A percentile compares a stretch with the other conserved stretches of the same genome.
Conservation (phyloP, 2,113 vertebrate genomes). For the Cricetomys ansorgei region DNA sequence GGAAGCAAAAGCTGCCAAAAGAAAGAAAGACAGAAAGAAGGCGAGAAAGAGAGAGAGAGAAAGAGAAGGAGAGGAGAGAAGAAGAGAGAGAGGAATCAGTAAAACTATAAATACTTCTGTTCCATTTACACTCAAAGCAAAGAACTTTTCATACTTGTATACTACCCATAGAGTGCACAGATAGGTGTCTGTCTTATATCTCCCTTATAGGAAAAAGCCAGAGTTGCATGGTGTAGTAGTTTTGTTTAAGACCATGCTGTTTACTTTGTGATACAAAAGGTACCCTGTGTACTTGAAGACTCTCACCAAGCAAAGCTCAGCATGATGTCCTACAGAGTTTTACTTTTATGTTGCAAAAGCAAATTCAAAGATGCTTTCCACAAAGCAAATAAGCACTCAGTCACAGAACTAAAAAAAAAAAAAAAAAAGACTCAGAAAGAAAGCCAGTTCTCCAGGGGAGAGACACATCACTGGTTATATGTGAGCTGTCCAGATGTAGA, state of each 20-base stretch:
- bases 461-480: not conserved
- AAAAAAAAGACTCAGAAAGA: constrained; percentile 36
- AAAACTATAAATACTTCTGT: not conserved
- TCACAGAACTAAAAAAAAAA: not conserved
- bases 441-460: constrained; percentile 36
- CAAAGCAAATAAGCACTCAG: constrained; percentile 38
- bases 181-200: not conserved
- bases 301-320: constrained; percentile 49
- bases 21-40: not conserved
- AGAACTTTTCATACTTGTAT: not conserved
- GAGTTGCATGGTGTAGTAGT: not conserved
- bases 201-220: not conserved
- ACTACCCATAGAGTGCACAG: not conserved
- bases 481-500: constrained; percentile 48
- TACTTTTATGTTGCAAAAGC: constrained; percentile 49
- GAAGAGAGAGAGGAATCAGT: not conserved
- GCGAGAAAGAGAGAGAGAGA: not conserved
- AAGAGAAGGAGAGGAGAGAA: not conserved
- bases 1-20: not conserved
- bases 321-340: constrained; percentile 13
- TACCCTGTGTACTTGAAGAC: constrained; percentile 7
- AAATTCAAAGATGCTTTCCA: constrained; percentile 61
- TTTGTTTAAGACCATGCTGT: constrained; percentile 56
- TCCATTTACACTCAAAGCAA: constrained; percentile 32
- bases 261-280: constrained; percentile 50